Conservation (phyloP, 2,888 invertebrate genomes). For the Drosophila setosimentum region DNA sequence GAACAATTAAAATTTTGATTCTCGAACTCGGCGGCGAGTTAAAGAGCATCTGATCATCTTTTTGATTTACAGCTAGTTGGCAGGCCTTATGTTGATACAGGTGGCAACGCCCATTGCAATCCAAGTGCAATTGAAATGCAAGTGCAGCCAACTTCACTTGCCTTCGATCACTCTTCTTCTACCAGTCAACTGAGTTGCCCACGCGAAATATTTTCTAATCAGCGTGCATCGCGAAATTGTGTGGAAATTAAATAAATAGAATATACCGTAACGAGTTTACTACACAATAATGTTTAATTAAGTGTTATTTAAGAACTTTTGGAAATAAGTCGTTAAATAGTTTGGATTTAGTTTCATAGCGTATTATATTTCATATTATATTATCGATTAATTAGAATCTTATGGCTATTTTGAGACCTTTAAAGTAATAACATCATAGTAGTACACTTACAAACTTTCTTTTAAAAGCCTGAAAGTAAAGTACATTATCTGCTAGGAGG, state of each 20-base stretch:
- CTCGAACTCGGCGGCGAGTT: neutral
- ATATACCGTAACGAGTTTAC: neutral
- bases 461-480: neutral
- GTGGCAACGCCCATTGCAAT: neutral
- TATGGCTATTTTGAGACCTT: neutral
- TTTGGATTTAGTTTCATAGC: neutral
- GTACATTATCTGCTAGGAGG: neutral
- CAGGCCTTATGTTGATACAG: neutral
- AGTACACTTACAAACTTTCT: neutral
- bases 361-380: neutral
- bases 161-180: neutral
- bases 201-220: rapidly evolving
- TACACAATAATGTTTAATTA: neutral
- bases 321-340: neutral
- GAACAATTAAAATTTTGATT: neutral
- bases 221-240: neutral
- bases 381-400: neutral
- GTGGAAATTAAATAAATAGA: neutral
- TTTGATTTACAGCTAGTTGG: neutral
- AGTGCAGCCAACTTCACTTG: neutral
- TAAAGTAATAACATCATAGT: neutral
- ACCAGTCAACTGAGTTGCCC: rapidly evolving
- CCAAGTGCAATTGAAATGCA: neutral
- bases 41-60: neutral
- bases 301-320: neutral